A percentile compares a stretch with the other conserved stretches of the same genome.
phyloP scores from a whole-genome alignment of 37 sponge, comb jelly and placozoan genomes.

The Diacarnus erythraeanus region DNA sequence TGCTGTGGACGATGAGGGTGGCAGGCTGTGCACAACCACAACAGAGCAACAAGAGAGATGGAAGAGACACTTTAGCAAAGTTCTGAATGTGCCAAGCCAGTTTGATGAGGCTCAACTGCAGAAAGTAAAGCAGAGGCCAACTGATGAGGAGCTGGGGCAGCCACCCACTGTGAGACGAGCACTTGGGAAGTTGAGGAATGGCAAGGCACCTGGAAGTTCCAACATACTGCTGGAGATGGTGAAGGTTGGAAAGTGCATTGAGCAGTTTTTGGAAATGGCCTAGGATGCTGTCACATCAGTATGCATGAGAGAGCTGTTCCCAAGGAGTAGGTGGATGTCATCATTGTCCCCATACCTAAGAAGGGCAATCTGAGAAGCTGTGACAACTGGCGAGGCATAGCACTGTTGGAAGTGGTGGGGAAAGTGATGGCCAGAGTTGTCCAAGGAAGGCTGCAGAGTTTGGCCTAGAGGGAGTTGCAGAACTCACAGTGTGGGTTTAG shows the following conservation, averaged over 20 bases:
- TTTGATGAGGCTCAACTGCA: too few relatives aligned
- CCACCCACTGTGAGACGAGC: neutral
- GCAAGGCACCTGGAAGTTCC: too few relatives aligned
- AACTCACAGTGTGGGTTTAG: constrained; percentile 13
- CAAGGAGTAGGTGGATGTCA: neutral
- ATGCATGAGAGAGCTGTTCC: constrained; percentile 4
- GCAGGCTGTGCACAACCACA: neutral
- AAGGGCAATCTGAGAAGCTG: neutral
- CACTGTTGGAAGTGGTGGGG: constrained; percentile 8
- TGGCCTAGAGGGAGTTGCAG: neutral
- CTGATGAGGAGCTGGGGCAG: neutral
- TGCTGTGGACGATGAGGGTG: neutral
- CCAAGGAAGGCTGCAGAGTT: neutral
- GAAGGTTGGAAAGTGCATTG: neutral
- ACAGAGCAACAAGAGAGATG: constrained; percentile 12
- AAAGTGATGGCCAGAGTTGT: neutral
- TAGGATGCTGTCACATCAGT: neutral
- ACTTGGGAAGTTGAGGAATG: constrained; percentile 22
- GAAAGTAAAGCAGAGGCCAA: too few relatives aligned
- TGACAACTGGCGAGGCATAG: too few relatives aligned
- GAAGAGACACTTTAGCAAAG: constrained; percentile 16
- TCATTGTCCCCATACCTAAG: neutral
- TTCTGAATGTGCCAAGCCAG: constrained; percentile 20
- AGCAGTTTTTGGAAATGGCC: too few relatives aligned
- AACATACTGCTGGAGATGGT: constrained; percentile 7